Evolutionary conservation across 2,113 vertebrate genomes (phyloP).

Genomic region (Zosterops lateralis): DNA sequence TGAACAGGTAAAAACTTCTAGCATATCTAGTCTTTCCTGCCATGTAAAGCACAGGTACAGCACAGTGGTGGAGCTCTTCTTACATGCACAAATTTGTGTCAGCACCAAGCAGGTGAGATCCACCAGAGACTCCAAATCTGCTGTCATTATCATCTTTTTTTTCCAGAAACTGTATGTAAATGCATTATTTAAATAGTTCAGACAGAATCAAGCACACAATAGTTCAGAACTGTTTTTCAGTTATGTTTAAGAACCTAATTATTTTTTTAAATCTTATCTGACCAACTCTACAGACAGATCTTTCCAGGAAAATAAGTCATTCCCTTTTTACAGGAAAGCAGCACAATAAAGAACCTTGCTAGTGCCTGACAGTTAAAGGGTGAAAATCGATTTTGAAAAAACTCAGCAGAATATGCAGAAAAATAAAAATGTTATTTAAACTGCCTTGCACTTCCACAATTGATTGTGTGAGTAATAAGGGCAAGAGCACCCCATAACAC

Average conservation of each 20-base stretch:
- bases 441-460: not conserved
- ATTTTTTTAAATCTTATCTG: not conserved
- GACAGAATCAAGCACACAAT: not conserved
- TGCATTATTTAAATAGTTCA: not conserved
- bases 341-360: not conserved
- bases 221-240: not conserved
- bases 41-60: not conserved
- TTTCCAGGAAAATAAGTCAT: not conserved
- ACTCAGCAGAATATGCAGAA: not conserved
- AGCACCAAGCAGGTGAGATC: not conserved
- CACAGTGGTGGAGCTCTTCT: not conserved
- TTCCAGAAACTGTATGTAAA: not conserved
- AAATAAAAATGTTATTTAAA: not conserved
- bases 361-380: not conserved
- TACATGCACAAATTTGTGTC: accelerated
- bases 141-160: not conserved
- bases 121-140: not conserved
- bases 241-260: not conserved
- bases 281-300: not conserved
- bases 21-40: not conserved
- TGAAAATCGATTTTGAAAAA: not conserved
- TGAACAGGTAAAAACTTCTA: not conserved
- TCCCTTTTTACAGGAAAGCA: not conserved
- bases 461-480: not conserved
- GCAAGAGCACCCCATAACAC: not conserved